Conservation (phyloP, 2,888 invertebrate species). For the Heliothis peltigera region DNA sequence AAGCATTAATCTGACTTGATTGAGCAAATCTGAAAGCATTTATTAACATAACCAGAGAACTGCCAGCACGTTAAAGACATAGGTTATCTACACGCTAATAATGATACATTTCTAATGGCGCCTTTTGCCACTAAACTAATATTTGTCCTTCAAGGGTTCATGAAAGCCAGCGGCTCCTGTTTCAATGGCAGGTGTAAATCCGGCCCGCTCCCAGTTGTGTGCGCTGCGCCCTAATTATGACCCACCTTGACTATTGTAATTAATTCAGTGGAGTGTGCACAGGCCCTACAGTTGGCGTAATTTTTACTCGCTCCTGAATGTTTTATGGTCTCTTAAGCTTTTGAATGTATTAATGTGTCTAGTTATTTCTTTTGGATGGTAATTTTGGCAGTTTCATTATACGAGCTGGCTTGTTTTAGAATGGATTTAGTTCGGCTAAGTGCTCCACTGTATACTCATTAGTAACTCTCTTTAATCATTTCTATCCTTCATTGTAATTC, state of each 20-base stretch:
- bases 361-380: constrained; percentile 41
- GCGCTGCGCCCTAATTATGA: constrained; percentile 32
- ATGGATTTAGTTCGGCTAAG: too few relatives aligned
- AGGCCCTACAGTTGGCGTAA: constrained; percentile 26
- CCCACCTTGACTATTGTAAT: constrained; percentile 54
- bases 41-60: background rate
- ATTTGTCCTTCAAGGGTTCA: constrained; percentile 40
- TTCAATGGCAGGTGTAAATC: constrained; percentile 50
- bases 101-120: background rate
- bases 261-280: constrained; percentile 50
- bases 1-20: too few relatives aligned
- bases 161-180: constrained; percentile 36
- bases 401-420: constrained; percentile 5
- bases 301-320: constrained; percentile 39
- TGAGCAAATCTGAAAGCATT: background rate
- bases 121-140: constrained; percentile 18
- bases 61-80: background rate
- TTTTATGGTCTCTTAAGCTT: constrained; percentile 44
- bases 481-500: too few relatives aligned
- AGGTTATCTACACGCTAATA: background rate
- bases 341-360: constrained; percentile 33
- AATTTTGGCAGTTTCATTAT: constrained; percentile 38
- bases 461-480: too few relatives aligned
- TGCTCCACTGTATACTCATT: too few relatives aligned
- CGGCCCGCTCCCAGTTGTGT: constrained; percentile 35